These are phyloP conservation scores for Lapara coniferarum DNA, from an alignment of 2,888 invertebrate genomes.

Conservation along the genomic window DNA sequence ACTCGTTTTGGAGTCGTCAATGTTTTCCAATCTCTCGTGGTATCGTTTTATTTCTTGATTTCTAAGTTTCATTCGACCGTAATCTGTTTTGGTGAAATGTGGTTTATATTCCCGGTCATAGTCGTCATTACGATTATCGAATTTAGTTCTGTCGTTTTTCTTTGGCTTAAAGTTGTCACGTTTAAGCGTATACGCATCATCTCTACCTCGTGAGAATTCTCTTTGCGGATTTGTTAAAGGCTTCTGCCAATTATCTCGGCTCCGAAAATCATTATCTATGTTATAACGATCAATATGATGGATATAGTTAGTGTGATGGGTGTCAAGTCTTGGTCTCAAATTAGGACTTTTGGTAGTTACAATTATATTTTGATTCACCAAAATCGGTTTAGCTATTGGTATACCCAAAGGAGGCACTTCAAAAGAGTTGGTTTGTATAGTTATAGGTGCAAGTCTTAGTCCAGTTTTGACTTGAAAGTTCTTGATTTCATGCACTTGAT, in stretches of 20 bases:
- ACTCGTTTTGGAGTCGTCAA: conserved; percentile 34
- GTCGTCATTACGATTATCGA: conserved; percentile 7
- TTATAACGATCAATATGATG: conserved; percentile 2
- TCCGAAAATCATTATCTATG: neutral
- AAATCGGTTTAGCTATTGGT: conserved; percentile 51
- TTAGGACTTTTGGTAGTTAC: conserved; percentile 40
- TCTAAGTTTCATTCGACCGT: conserved; percentile 31
- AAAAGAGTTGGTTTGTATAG: conserved; percentile 67
- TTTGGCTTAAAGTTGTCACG: neutral
- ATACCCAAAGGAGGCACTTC: conserved; percentile 66
- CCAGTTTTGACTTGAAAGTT: conserved; percentile 29
- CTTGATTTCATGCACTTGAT: conserved; percentile 32
- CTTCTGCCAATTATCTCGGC: neutral
- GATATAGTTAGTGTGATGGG: conserved; percentile 1
- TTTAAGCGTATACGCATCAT: neutral
- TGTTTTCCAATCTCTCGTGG: conserved; percentile 60
- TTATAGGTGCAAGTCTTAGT: conserved; percentile 43
- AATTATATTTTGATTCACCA: conserved; percentile 63
- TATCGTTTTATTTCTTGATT: conserved; percentile 44
- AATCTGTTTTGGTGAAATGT: conserved; percentile 27
- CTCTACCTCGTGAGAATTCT: no score
- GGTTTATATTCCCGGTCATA: conserved; percentile 25
- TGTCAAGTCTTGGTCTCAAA: conserved; percentile 28
- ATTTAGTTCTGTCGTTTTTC: conserved; percentile 6
- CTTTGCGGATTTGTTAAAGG: neutral